These are phyloP conservation scores for Gorsachius goisagi DNA, from an alignment of 2,113 vertebrate species.

Conservation along the genomic window DNA sequence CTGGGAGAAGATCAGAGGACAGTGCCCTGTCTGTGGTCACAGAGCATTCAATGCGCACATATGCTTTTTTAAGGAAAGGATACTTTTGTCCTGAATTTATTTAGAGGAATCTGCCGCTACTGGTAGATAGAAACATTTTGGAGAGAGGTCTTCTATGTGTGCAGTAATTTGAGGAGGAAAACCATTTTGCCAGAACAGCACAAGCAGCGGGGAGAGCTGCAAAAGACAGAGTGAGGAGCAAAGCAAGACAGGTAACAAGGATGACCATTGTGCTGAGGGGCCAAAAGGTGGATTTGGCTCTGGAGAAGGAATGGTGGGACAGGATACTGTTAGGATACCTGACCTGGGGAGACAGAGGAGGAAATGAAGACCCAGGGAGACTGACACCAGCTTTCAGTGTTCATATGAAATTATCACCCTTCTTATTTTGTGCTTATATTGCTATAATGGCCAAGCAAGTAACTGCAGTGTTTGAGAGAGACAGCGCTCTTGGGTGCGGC, in stretches of 20 bases:
- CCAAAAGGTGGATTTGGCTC: not conserved
- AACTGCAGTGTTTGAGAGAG: not conserved
- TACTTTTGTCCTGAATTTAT: not conserved
- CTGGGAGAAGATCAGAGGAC: not conserved
- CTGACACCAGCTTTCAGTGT: not conserved
- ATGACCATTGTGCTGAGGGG: not conserved
- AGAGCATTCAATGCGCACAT: not conserved
- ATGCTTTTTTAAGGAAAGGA: not conserved
- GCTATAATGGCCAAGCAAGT: not conserved
- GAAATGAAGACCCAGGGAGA: not conserved
- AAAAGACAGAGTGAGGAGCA: not conserved
- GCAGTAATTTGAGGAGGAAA: not conserved
- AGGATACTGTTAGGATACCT: not conserved
- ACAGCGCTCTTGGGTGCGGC: not conserved
- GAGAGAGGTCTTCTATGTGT: not conserved
- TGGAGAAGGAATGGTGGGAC: not conserved
- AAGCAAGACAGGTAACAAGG: not conserved
- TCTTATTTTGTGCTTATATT: not conserved
- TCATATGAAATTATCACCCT: not conserved
- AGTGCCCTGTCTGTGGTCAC: not conserved
- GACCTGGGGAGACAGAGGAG: not conserved
- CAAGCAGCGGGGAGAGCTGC: not conserved
- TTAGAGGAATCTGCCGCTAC: not conserved
- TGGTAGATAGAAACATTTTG: not conserved
- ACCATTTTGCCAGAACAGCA: not conserved